Evolutionary conservation across 2,113 vertebrate species (phyloP), one percentile per base, ranked within the genome.

Genomic region (Labrus mixtus): DNA sequence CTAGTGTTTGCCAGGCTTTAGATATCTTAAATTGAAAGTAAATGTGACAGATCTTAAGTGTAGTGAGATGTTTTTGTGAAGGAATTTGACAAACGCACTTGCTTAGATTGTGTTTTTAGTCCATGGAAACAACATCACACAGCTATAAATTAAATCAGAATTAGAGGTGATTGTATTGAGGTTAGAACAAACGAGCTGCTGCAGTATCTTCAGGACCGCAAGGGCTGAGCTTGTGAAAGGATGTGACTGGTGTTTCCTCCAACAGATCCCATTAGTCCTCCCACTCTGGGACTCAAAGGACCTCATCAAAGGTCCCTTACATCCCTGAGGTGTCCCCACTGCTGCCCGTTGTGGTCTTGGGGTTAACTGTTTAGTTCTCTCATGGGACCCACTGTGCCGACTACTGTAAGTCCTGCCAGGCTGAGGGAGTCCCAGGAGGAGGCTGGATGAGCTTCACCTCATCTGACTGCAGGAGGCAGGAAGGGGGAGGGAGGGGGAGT

Each of bases 381-480:
- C 61, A 11, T 45, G 50, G 20, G 50, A 9, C 33, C 9, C 15
- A 4, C 61, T 48, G 20, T 29, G 25, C 29, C 63, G 45, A 48
- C 23, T 20, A n/a, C 59, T 11, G 19, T 39, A 16, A 66, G 45
- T 54, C 70, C 60, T 41, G 48, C 57, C 66, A 60, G 58, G 17
- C 23, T 10, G 39, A 23, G 36, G 39, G 56, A 5, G 48, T 50
- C 71, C 84, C 55, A 17, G n/a, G 58, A 77, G 58, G 50, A 43
- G 19, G 15, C n/a, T 50, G 43, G 69, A 70, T 22, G 29, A 69
- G 68, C 63, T 16, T 29, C 43, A 50, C 12, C 62, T 64, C 58
- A 19, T 45, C 36, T 54, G 56, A 10, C 54, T 70, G 55, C 11
- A 5, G 48, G 33, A 13, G 10, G 16, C 12, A 15, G 37, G 37